phyloP scores from a whole-genome alignment of 2,113 vertebrate genomes.

The Lepus europaeus region DNA sequence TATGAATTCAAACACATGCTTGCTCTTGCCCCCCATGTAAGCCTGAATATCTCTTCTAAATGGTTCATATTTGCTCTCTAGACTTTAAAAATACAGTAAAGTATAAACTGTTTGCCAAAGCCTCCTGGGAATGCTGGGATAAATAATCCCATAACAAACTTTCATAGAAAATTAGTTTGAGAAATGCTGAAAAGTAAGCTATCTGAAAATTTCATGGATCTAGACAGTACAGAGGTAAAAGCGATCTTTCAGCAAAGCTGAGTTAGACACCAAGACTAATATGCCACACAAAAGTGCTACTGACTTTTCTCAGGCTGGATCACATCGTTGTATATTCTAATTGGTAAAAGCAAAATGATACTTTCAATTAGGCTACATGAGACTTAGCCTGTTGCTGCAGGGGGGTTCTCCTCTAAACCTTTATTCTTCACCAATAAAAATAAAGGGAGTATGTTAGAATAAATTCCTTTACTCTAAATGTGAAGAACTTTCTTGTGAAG shows the following conservation, averaged over 20 bases:
- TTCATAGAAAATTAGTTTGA: background rate
- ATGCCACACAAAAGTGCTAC: background rate
- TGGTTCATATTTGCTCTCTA: constrained; percentile 70
- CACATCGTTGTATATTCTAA: background rate
- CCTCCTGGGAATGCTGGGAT: constrained; percentile 45
- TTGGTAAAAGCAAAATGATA: background rate
- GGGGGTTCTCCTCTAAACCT: background rate
- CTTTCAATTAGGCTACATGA: background rate
- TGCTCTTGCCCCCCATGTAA: constrained; percentile 21
- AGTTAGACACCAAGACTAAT: background rate
- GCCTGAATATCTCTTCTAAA: constrained; percentile 68
- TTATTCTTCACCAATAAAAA: constrained; percentile 11
- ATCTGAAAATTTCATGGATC: constrained; percentile 42
- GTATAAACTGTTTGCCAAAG: constrained; percentile 56
- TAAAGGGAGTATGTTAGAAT: background rate
- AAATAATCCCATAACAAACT: constrained; percentile 12
- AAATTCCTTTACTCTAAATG: constrained; percentile 24
- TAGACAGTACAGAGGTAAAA: background rate
- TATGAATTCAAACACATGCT: constrained; percentile 73
- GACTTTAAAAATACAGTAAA: constrained; percentile 56
- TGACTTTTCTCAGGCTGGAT: background rate
- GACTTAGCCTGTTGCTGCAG: background rate
- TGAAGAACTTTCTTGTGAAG: background rate
- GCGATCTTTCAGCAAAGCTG: background rate
- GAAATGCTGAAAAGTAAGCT: constrained; percentile 56